phyloP scores from a whole-genome alignment of 2,888 invertebrate species.

The Copidosoma aretas region DNA sequence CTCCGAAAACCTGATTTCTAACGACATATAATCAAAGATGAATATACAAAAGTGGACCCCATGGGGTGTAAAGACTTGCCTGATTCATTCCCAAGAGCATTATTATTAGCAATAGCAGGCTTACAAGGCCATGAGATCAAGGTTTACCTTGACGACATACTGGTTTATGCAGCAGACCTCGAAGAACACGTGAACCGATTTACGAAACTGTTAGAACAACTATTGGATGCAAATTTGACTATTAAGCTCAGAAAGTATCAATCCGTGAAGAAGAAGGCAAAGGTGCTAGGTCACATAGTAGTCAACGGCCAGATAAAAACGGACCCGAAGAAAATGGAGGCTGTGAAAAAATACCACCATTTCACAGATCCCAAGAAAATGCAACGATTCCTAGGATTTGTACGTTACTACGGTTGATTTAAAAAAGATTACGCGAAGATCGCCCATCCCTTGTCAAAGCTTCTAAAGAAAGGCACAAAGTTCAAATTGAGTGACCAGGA shows the following conservation, averaged over 20 bases:
- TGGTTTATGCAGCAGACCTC: constrained; percentile 45
- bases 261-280: neutral
- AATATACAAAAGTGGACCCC: too few relatives aligned
- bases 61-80: constrained; percentile 44
- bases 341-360: constrained; percentile 15
- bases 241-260: constrained; percentile 48
- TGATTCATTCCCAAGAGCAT: constrained; percentile 40
- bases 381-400: constrained; percentile 16
- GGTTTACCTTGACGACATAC: constrained; percentile 47
- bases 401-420: constrained; percentile 12
- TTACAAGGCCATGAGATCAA: constrained; percentile 42
- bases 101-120: constrained; percentile 42
- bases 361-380: constrained; percentile 11
- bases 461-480: neutral
- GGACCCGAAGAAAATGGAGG: constrained; percentile 28
- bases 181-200: constrained; percentile 44
- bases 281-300: constrained; percentile 22
- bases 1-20: too few relatives aligned
- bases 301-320: constrained; percentile 21
- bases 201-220: constrained; percentile 41
- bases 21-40: too few relatives aligned
- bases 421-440: neutral
- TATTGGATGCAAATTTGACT: constrained; percentile 44
- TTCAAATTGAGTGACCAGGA: neutral
- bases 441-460: neutral